Percentiles rank a stretch among this genome's conserved stretches.
These are phyloP conservation scores for Sus cebifrons DNA, from an alignment of 2,797 vertebrate genomes.

Conservation along the genomic window DNA sequence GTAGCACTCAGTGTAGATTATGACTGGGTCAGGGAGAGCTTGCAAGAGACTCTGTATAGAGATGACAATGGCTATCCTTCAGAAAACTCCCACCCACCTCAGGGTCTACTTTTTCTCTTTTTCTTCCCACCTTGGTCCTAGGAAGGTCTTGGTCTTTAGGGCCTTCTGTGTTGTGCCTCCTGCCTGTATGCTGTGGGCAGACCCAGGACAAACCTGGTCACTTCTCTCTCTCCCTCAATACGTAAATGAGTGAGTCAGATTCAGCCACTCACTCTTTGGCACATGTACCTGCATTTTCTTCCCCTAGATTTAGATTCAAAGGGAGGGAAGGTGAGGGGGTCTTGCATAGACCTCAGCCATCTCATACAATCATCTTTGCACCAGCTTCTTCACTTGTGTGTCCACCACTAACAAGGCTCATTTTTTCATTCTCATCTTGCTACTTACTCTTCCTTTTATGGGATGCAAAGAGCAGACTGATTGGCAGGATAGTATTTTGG, in stretches of 20 bases:
- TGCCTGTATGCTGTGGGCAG: not conserved
- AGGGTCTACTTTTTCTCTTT: not conserved
- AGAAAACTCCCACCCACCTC: not conserved
- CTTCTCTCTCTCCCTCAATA: not conserved
- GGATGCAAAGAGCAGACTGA: conserved; percentile 17
- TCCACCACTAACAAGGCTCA: not conserved
- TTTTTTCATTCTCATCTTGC: not conserved
- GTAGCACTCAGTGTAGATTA: not conserved
- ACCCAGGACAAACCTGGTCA: not conserved
- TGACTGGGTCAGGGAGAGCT: conserved; percentile 20
- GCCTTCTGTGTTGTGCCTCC: not conserved
- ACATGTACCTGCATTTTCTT: not conserved
- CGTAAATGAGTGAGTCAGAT: not conserved
- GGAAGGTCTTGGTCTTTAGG: not conserved
- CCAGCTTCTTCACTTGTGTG: not conserved
- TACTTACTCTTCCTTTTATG: conserved; percentile 33
- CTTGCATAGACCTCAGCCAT: not conserved
- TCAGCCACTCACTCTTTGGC: not conserved
- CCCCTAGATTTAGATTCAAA: conserved; percentile 6
- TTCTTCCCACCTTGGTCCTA: not conserved
- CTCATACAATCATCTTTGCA: not conserved
- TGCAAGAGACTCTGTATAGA: not conserved
- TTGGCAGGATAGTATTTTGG: conserved; percentile 45
- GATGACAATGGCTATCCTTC: conserved; percentile 36
- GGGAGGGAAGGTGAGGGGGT: not conserved